Evolutionary conservation across 2,113 vertebrate genomes (phyloP), one percentile per base, ranked within the genome.

Genomic region (Ovis canadensis): DNA sequence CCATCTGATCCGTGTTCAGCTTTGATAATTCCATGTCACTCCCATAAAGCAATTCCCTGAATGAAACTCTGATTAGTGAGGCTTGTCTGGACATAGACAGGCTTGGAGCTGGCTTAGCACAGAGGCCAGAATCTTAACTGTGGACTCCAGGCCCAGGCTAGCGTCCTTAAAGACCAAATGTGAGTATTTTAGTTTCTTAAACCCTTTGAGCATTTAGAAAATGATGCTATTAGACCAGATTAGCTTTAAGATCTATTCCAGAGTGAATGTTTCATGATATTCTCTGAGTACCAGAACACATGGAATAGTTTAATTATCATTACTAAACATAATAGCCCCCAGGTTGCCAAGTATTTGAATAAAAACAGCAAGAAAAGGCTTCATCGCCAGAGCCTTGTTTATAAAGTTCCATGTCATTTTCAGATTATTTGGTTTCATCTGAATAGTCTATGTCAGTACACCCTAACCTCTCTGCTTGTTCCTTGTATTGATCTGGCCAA

Each of bases 251-350:
- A 93, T 74, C 86, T 90, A 40, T 67, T 96, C 89, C 78, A 97
- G 86, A 84, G 78, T 90, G 91, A 96, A 36, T 23, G 77, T 48
- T 81, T 86, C 91, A 93, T 54, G 82, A 87, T 95, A 87, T 84
- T 83, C 27, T 45, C 43, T 36, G 86, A 93, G 40, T 36, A 83
- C 36, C 40, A 71, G 97, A 94, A 97, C 97, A 97, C 97, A 97
- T 84, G 94, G 97, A 97, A 95, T 84, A 96, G 91, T 96, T 98
- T 98, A 96, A 97, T 98, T 98, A 96, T 98, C 95, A 96, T 98
- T 93, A 96, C 97, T 97, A 98, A 98, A 92, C 93, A 98, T 96
- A 97, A 96, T 90, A 89, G 96, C 74, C 95, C 87, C 93, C 89
- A 77, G 95, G 95, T 96, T 98, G 97, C 97, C 93, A 97, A 95